phyloP scores from a whole-genome alignment of 1,140 invertebrate genomes.

The Reticulitermes speratus region DNA sequence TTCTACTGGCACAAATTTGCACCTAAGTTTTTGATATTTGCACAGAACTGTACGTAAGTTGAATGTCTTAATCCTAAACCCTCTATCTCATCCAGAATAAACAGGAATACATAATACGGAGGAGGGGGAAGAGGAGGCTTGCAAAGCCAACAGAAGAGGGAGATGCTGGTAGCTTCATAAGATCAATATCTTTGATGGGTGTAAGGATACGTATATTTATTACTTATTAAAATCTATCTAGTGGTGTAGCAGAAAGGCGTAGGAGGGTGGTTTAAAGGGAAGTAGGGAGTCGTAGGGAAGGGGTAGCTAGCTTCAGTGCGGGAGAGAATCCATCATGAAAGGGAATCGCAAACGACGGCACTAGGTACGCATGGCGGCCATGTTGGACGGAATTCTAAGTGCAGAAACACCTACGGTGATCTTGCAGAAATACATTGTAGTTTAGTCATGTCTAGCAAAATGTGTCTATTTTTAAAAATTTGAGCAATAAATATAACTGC shows the following conservation, averaged over 20 bases:
- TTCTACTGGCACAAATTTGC: not conserved
- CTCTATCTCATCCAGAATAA: conserved; percentile 25
- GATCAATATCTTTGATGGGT: conserved; percentile 30
- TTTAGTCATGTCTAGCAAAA: too few species aligned
- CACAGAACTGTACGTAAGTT: conserved; percentile 16
- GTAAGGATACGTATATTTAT: conserved; percentile 31
- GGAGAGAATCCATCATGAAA: conserved; percentile 29
- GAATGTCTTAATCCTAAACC: conserved; percentile 30
- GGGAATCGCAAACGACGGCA: conserved; percentile 27
- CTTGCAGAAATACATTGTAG: not conserved
- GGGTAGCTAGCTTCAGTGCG: conserved; percentile 14
- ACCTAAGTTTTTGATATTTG: not conserved
- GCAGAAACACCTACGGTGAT: not conserved
- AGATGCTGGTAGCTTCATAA: conserved; percentile 26
- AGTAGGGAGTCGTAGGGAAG: not conserved
- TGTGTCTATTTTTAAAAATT: too few species aligned
- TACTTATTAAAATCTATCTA: conserved; percentile 31
- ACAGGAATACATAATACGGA: conserved; percentile 29
- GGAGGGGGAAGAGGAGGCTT: not conserved
- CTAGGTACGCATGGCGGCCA: not conserved
- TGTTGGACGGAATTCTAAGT: not conserved
- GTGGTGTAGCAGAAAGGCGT: conserved; percentile 22
- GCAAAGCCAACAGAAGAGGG: not conserved
- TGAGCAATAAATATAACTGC: too few species aligned
- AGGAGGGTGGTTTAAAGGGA: not conserved